These are phyloP conservation scores for Heterochromis multidens DNA, from an alignment of 2,113 vertebrate genomes.

Conservation along the genomic window DNA sequence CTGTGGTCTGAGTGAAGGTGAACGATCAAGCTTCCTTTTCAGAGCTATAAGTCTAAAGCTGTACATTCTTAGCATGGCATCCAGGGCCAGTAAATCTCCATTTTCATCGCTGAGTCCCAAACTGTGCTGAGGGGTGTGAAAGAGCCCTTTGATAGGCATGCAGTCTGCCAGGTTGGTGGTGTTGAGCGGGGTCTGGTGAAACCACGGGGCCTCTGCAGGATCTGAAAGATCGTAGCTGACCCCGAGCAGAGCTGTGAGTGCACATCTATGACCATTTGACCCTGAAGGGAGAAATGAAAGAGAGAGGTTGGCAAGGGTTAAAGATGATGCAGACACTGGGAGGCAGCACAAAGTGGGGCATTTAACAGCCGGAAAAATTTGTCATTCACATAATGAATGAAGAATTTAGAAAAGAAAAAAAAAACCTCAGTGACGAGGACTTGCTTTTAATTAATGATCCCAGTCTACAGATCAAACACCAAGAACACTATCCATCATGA, in stretches of 20 bases:
- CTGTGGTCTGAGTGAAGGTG: slow-evolving; percentile 12
- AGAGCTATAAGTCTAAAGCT: slow-evolving; percentile 2
- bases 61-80: not conserved
- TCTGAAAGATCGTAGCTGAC: slow-evolving; percentile 17
- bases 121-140: slow-evolving; percentile 46
- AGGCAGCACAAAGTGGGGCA: not conserved
- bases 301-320: not conserved
- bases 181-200: not conserved
- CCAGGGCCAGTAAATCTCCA: slow-evolving; percentile 31
- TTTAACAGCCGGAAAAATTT: not conserved
- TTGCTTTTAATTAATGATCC: not conserved
- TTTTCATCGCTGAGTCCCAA: not conserved
- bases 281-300: slow-evolving; percentile 3
- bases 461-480: not conserved
- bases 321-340: not conserved
- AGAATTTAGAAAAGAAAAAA: not conserved
- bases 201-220: slow-evolving; percentile 8
- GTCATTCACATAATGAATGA: not conserved
- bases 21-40: slow-evolving; percentile 19
- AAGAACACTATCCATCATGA: not conserved
- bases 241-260: slow-evolving; percentile 32
- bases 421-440: not conserved
- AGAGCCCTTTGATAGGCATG: slow-evolving; percentile 58
- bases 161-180: not conserved
- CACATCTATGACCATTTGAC: slow-evolving; percentile 42